A percentile compares a stretch with the other conserved stretches of the same genome.
Evolutionary conservation across 2,888 invertebrate species (phyloP).

Genomic region (Parnassius smintheus): DNA sequence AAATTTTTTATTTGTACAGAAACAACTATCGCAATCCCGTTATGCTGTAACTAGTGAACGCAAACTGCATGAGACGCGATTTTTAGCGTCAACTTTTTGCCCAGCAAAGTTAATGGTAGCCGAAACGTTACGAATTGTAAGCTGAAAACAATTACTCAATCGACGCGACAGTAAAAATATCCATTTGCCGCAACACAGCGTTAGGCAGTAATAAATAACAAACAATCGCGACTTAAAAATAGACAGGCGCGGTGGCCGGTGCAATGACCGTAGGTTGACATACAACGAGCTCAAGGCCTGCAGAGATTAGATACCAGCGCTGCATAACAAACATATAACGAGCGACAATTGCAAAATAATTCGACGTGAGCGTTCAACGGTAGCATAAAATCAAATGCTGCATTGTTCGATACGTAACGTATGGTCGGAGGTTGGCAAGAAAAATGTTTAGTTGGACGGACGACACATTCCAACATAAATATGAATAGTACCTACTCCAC

Average conservation of each 20-base stretch:
- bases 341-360: slow-evolving; percentile 64
- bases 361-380: slow-evolving; percentile 39
- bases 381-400: slow-evolving; percentile 30
- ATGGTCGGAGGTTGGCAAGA: slow-evolving; percentile 23
- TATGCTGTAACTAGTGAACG: neutral
- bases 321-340: slow-evolving; percentile 63
- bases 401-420: slow-evolving; percentile 22
- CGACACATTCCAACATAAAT: neutral
- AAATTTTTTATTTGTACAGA: slow-evolving; percentile 17
- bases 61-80: slow-evolving; percentile 8
- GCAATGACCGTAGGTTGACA: slow-evolving; percentile 78
- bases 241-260: slow-evolving; percentile 61
- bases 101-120: neutral
- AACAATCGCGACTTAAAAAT: slow-evolving; percentile 72
- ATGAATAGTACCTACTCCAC: neutral
- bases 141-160: slow-evolving; percentile 57
- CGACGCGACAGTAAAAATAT: slow-evolving; percentile 49
- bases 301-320: slow-evolving; percentile 73
- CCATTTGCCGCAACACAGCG: slow-evolving; percentile 42
- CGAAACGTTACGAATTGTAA: slow-evolving; percentile 28
- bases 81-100: slow-evolving; percentile 18
- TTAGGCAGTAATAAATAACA: slow-evolving; percentile 65
- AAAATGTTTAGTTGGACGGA: slow-evolving; percentile 16
- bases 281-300: slow-evolving; percentile 77
- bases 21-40: neutral